A percentile compares a stretch with the other conserved stretches of the same genome.
phyloP scores from a whole-genome alignment of 2,113 vertebrate species.

The Hucho hucho region DNA sequence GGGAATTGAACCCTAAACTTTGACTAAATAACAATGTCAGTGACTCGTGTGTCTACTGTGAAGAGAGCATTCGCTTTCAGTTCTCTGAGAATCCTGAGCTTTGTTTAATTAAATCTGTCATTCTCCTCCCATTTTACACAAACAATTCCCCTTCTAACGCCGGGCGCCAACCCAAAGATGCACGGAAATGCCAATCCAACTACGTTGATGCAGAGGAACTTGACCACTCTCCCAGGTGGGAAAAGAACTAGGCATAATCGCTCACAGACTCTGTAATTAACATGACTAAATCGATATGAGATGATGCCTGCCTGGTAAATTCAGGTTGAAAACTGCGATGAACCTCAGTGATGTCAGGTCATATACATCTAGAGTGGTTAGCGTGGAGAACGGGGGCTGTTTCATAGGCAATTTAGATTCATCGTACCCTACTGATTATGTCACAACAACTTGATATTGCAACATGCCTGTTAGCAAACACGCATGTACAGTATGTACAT shows the following conservation, averaged over 20 bases:
- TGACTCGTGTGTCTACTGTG: not conserved
- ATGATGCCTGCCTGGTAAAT: slow-evolving; percentile 27
- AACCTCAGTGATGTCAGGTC: slow-evolving; percentile 13
- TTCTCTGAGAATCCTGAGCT: not conserved
- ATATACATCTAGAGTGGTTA: too few relatives aligned
- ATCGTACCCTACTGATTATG: too few relatives aligned
- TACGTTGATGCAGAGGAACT: slow-evolving; percentile 37
- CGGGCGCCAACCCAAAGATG: slow-evolving; percentile 58
- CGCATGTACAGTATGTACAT: too few relatives aligned
- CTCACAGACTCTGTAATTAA: slow-evolving; percentile 57
- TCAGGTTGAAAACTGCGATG: slow-evolving; percentile 23
- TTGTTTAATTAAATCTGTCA: slow-evolving; percentile 53
- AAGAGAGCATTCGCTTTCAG: not conserved
- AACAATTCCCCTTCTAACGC: slow-evolving; percentile 43
- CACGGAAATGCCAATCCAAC: slow-evolving; percentile 44
- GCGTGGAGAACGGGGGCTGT: too few relatives aligned
- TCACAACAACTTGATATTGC: too few relatives aligned
- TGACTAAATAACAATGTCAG: too few relatives aligned
- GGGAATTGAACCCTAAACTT: too few relatives aligned
- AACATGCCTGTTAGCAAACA: too few relatives aligned
- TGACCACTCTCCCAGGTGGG: slow-evolving; percentile 55
- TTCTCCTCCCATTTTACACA: slow-evolving; percentile 32
- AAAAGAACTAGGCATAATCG: slow-evolving; percentile 44
- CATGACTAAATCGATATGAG: slow-evolving; percentile 43
- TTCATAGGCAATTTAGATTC: too few relatives aligned